Base-by-base conservation (phyloP, 1,140 invertebrate species). In the Theocolax elegans region DNA sequence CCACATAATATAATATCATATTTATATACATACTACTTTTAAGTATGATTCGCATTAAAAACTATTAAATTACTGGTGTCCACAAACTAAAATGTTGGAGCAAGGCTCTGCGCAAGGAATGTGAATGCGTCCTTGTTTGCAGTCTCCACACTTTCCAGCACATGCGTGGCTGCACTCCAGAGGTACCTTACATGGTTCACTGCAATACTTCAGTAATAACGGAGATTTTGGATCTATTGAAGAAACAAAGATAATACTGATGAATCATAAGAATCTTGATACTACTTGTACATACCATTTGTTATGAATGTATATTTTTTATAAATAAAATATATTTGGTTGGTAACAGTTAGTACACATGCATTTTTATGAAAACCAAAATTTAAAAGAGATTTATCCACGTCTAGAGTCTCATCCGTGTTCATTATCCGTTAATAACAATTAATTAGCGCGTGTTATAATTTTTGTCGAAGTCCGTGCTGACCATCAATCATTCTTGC, bases 121-220 rank as follows among this genome's bases (percentile, higher is more conserved):
- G 19, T 64, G 60, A 6, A 64, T 13, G 21, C 60, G 25, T 31
- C 60, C 60, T 12, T 64, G 44, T 7, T 0, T 17, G 27, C 60
- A 64, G 4, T 12, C n/a, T 13, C 60, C 19, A 38, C 60, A 64
- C 19, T 10, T 49, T 38, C 60, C 60, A 21, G 19, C 19, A 35
- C 60, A 64, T 6, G 6, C 3, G 25, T 64, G 44, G 13, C 46
- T 15, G 17, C 60, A 64, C 10, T 31, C 25, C 29, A 64, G 19
- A 17, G 9, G 7, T 3, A 2, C 13, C 1, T 15, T 19, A 51
- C 60, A 64, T 12, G 60, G 44, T 48, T 64, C 13, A 3, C 35
- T 23, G 29, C 60, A 64, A 21, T 51, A 64, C 19, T 35, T 2
- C 38, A 64, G 38, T 29, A 38, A 49, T n/a, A 1, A 7, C 3